Conservation (phyloP, 2,888 invertebrate genomes). For the Sialis fuliginosa region DNA sequence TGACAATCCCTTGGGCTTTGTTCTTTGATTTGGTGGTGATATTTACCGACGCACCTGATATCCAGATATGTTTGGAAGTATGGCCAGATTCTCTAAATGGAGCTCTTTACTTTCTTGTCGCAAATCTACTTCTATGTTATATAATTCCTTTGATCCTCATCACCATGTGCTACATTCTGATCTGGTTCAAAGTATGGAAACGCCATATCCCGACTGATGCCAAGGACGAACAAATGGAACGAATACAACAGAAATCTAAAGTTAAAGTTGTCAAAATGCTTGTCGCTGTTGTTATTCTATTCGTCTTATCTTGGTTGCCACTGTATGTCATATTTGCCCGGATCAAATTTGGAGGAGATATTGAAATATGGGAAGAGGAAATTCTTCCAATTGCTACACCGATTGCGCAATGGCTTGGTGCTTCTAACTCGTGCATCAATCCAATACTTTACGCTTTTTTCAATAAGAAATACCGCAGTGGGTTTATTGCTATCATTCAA, state of each 20-base stretch:
- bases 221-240: constrained; percentile 78
- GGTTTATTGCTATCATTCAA: constrained; percentile 75
- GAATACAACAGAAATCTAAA: constrained; percentile 87
- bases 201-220: constrained; percentile 80
- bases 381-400: constrained; percentile 67
- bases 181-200: constrained; percentile 77
- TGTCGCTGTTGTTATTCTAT: constrained; percentile 80
- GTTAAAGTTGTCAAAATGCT: constrained; percentile 92
- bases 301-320: constrained; percentile 85
- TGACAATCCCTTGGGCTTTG: constrained; percentile 80
- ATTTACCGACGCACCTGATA: constrained; percentile 55
- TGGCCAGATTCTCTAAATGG: constrained; percentile 77
- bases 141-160: constrained; percentile 80
- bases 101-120: constrained; percentile 72
- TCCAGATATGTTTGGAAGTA: constrained; percentile 60
- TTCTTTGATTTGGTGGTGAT: constrained; percentile 69
- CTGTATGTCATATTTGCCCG: constrained; percentile 77
- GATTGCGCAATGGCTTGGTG: constrained; percentile 81
- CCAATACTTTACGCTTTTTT: constrained; percentile 89
- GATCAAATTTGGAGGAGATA: constrained; percentile 62
- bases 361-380: constrained; percentile 63
- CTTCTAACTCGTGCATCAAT: constrained; percentile 90
- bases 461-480: constrained; percentile 82
- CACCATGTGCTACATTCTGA: constrained; percentile 78
- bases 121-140: constrained; percentile 79